Evolutionary conservation across 53 echinoderm and acorn worm species (phyloP), one percentile per base, ranked within the genome.

Genomic region (Glandiceps talaboti): DNA sequence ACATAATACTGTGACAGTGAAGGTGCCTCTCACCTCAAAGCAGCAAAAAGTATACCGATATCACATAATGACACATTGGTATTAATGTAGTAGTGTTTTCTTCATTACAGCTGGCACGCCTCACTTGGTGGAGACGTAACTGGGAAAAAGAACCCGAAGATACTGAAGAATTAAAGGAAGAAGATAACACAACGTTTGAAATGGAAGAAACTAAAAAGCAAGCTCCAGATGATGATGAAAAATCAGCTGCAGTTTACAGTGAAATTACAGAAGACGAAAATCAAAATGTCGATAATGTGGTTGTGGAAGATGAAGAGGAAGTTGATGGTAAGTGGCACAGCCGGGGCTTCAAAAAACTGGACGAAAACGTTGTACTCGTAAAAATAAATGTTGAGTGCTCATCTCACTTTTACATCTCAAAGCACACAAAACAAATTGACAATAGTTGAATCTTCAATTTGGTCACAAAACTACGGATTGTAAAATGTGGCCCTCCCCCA

Each of bases 121-220:
- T 92, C 25, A 92, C 92, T 0, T 92, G 89, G 89, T 92, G 92
- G 92, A 92, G 90, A 0, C 79, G 87, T 30, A 79, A 87, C 28
- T 82, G 84, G 74, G 82, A 80, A 26, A 33, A 28, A 0, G 79
- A 33, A 12, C 79, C 87, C 32, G 85, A 79, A 64, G 86, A 86
- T 26, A 87, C 89, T 86, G 78, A 84, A 30, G 82, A 86, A 26
- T 86, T 31, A 28, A 82, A 82, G 26, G 86, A 87, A 12, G 73
- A 89, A 1, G 25, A 74, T 12, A 78, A 82, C 28, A 74, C 80
- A 30, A 74, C 72, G 80, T 26, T 33, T 29, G 33, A 87, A 45
- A 75, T 33, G 27, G 0, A 74, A 79, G 10, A 29, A 88, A 28
- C 28, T 73, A 30, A 73, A 29, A 27, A 32, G 31, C 32, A 76